Evolutionary conservation across 2,113 vertebrate species (phyloP).

Genomic region (Tupaia tana): DNA sequence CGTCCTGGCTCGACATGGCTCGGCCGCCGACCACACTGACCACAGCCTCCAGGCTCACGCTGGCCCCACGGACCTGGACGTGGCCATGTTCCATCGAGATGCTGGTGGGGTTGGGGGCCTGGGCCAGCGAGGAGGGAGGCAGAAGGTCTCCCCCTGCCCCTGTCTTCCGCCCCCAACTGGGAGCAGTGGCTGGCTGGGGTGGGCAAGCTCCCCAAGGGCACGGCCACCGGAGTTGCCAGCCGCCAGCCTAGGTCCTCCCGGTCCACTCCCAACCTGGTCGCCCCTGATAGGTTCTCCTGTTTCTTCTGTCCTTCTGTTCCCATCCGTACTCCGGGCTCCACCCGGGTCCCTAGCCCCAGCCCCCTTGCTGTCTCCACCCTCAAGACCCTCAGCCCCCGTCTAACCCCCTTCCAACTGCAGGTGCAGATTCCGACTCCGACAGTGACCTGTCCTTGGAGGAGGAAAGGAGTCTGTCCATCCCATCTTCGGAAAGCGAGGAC

Average conservation of each 20-base stretch:
- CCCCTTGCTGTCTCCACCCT: background rate
- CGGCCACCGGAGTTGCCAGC: background rate
- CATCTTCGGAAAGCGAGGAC: conserved; percentile 97
- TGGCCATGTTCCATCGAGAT: conserved; percentile 98
- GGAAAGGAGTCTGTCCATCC: conserved; percentile 96
- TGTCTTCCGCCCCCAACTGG: background rate
- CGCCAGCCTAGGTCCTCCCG: background rate
- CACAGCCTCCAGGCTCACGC: conserved; percentile 91
- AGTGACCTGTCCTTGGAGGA: conserved; percentile 98
- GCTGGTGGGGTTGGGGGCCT: conserved; percentile 90
- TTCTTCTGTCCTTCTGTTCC: background rate
- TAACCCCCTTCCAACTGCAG: conserved; percentile 77
- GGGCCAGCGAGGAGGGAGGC: conserved; percentile 39
- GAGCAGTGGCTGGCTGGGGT: background rate
- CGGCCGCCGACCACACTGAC: conserved; percentile 92
- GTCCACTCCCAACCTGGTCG: background rate
- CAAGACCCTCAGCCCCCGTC: background rate
- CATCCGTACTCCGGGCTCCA: background rate
- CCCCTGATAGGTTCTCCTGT: background rate
- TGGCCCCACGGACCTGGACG: conserved; percentile 96
- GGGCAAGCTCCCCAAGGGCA: background rate
- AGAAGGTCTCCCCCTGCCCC: background rate
- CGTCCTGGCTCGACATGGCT: conserved; percentile 91
- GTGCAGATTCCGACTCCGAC: conserved; percentile 96
- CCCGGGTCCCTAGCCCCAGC: background rate